These are phyloP conservation scores for Pipra filicauda DNA, from an alignment of 2,113 vertebrate genomes.

Conservation along the genomic window DNA sequence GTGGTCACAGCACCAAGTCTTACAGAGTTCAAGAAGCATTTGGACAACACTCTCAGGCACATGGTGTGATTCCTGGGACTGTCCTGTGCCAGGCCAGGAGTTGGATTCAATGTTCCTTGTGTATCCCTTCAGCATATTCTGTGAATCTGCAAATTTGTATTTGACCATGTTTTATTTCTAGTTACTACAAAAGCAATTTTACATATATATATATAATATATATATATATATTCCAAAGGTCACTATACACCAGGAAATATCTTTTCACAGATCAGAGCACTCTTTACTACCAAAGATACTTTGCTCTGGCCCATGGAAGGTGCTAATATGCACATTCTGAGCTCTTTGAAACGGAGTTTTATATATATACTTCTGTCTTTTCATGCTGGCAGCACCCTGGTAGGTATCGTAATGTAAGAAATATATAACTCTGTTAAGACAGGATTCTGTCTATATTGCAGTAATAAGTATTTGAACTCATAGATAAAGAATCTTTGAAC, in stretches of 20 bases:
- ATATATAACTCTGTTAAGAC: not conserved
- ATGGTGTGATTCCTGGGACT: not conserved
- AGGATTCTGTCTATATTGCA: not conserved
- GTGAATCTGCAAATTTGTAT: not conserved
- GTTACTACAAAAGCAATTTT: not conserved
- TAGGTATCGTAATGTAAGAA: not conserved
- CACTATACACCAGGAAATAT: not conserved
- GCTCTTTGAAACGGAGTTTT: not conserved
- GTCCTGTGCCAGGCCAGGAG: not conserved
- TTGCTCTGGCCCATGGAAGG: not conserved
- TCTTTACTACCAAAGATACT: not conserved
- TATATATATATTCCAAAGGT: not conserved
- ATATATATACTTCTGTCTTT: not conserved
- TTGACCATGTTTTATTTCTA: not conserved
- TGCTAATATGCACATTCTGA: accelerated
- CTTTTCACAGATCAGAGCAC: not conserved
- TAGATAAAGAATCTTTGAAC: not conserved
- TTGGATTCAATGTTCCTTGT: not conserved
- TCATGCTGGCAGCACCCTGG: not conserved
- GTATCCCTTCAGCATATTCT: not conserved
- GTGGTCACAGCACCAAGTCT: too few species aligned
- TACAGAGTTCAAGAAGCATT: not conserved
- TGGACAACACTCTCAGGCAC: not conserved
- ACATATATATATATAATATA: not conserved
- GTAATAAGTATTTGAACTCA: not conserved